Evolutionary conservation across 2,113 vertebrate species (phyloP).

Genomic region (Pituophis catenifer): DNA sequence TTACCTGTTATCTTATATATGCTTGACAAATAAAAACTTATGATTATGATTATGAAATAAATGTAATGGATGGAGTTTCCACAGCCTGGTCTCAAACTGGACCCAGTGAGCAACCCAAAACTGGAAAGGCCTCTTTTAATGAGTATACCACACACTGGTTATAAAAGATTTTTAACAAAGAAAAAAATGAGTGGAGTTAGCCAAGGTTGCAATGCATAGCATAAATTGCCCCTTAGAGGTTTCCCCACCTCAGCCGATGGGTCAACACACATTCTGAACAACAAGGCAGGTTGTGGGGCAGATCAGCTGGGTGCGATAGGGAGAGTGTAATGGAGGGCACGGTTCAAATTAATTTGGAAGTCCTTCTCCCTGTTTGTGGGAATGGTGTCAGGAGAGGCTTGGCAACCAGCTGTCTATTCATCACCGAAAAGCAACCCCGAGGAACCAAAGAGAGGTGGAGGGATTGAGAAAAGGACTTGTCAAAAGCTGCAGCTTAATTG

Average conservation of each 20-base stretch:
- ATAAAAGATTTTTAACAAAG: not conserved
- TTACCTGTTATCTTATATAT: too few relatives aligned
- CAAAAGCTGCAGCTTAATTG: constrained; percentile 3
- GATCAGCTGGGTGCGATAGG: not conserved
- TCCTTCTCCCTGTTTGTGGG: not conserved
- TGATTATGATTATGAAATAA: not conserved
- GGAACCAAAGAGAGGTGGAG: not conserved
- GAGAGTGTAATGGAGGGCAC: accelerated
- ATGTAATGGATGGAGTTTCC: not conserved
- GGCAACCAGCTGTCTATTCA: not conserved
- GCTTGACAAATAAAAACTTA: too few relatives aligned
- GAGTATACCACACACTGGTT: not conserved
- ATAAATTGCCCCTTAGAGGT: not conserved
- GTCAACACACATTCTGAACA: not conserved
- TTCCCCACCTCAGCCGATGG: not conserved
- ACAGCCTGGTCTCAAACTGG: not conserved
- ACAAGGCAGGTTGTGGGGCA: not conserved
- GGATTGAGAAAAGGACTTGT: not conserved
- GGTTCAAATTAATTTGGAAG: not conserved
- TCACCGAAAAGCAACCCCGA: constrained; percentile 7
- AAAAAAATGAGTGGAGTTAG: not conserved
- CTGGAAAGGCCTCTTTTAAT: not conserved
- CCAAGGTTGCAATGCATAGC: not conserved
- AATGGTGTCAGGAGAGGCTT: not conserved
- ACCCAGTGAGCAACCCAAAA: not conserved